Conservation (phyloP, 2,797 vertebrate genomes). For the Ispidina lecontei region DNA sequence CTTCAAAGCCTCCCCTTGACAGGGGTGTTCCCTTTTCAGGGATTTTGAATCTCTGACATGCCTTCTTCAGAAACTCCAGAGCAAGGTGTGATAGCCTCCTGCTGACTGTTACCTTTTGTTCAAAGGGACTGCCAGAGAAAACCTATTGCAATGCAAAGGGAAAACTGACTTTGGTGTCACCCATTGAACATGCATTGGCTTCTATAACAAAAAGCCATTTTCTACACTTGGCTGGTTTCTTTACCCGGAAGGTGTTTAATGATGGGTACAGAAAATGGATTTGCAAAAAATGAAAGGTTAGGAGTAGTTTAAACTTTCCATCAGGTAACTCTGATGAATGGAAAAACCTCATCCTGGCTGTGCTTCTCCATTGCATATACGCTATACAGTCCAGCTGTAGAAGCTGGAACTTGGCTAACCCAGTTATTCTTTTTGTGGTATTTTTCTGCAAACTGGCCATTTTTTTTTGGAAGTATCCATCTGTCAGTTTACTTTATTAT, state of each 20-base stretch:
- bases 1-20: constrained; percentile 59
- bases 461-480: not conserved
- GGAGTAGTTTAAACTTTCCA: not conserved
- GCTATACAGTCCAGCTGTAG: not conserved
- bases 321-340: not conserved
- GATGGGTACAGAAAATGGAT: not conserved
- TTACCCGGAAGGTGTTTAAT: not conserved
- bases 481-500: not conserved
- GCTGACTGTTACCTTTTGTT: constrained; percentile 39
- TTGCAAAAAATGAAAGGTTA: not conserved
- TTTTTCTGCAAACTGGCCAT: not conserved
- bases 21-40: constrained; percentile 38
- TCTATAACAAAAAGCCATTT: not conserved
- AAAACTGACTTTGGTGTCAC: not conserved
- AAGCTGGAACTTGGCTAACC: not conserved
- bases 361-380: not conserved
- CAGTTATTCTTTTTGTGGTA: not conserved
- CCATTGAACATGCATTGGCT: not conserved
- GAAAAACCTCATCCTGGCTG: not conserved
- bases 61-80: constrained; percentile 30
- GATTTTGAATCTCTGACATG: constrained; percentile 58
- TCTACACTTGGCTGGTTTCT: not conserved
- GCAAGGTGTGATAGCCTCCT: constrained; percentile 27
- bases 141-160: not conserved
- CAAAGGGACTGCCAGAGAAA: constrained; percentile 36